phyloP scores from a whole-genome alignment of 2,888 invertebrate species.

The Polydrusus pterygomalis region DNA sequence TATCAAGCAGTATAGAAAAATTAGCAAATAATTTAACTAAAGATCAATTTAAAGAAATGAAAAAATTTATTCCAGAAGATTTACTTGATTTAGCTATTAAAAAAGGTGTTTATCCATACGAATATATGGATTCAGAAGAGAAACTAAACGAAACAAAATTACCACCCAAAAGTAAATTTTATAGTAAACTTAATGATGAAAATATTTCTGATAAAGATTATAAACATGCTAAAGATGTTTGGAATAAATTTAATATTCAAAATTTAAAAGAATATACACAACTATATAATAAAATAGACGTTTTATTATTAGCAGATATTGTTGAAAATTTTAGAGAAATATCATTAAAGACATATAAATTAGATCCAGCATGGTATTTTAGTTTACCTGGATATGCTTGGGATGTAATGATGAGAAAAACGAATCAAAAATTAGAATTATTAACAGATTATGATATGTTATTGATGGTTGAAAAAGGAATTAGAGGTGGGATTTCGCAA shows the following conservation, averaged over 20 bases:
- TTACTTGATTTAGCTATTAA: not conserved
- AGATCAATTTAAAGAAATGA: conserved; percentile 4
- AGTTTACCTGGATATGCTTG: conserved; percentile 26
- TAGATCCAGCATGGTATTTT: conserved; percentile 1
- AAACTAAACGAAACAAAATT: conserved; percentile 1
- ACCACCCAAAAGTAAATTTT: conserved; percentile 1
- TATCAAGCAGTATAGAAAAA: not conserved
- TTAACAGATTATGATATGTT: conserved; percentile 46
- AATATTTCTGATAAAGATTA: conserved; percentile 5
- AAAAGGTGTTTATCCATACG: conserved; percentile 3
- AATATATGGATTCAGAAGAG: not conserved
- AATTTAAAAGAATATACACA: conserved; percentile 1
- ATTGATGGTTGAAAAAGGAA: conserved; percentile 34
- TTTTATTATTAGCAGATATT: conserved; percentile 2
- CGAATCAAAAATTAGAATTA: conserved; percentile 36
- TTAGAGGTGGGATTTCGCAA: conserved; percentile 28
- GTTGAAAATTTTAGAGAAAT: not conserved
- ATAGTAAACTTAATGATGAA: not conserved
- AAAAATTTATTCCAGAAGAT: not conserved
- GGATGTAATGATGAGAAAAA: conserved; percentile 28
- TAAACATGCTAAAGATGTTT: not conserved
- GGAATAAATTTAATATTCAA: conserved; percentile 1
- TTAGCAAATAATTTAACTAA: conserved; percentile 7
- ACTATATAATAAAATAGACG: conserved; percentile 3
- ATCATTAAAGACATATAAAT: conserved; percentile 4